Evolutionary conservation across 2,113 vertebrate species (phyloP).

Genomic region (Neomonachus schauinslandi): DNA sequence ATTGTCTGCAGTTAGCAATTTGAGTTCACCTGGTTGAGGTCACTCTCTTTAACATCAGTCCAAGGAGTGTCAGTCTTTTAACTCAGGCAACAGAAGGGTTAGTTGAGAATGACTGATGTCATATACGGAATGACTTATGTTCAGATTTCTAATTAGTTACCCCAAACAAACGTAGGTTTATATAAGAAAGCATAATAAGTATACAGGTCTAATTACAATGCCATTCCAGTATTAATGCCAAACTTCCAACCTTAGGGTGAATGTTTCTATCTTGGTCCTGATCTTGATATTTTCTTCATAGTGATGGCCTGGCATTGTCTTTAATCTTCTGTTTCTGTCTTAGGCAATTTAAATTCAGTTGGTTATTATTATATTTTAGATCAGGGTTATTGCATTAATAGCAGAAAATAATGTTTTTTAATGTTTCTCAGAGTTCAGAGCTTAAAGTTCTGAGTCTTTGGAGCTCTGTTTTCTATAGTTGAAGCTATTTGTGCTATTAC

Average conservation of each 20-base stretch:
- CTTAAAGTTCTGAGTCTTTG: conserved; percentile 38
- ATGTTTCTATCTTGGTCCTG: neutral
- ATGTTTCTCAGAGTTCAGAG: conserved; percentile 17
- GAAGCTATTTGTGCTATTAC: neutral
- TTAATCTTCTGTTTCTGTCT: neutral
- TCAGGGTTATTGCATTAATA: neutral
- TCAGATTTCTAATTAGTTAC: conserved; percentile 10
- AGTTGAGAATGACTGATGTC: neutral
- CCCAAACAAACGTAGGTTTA: neutral
- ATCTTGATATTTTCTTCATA: neutral
- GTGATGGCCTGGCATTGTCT: neutral
- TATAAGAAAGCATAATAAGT: neutral
- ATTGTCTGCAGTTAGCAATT: neutral
- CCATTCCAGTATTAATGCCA: neutral
- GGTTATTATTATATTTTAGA: conserved; percentile 43
- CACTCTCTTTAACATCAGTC: neutral
- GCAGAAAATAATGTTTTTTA: conserved; percentile 21
- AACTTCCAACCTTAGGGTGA: neutral
- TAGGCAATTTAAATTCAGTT: neutral
- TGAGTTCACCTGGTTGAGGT: neutral
- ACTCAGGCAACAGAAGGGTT: neutral
- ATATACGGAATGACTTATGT: neutral
- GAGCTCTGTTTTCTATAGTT: neutral
- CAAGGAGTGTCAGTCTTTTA: neutral
- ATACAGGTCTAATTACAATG: neutral